phyloP scores from a whole-genome alignment of 2,113 vertebrate species.

The Formicarius rufipectus region DNA sequence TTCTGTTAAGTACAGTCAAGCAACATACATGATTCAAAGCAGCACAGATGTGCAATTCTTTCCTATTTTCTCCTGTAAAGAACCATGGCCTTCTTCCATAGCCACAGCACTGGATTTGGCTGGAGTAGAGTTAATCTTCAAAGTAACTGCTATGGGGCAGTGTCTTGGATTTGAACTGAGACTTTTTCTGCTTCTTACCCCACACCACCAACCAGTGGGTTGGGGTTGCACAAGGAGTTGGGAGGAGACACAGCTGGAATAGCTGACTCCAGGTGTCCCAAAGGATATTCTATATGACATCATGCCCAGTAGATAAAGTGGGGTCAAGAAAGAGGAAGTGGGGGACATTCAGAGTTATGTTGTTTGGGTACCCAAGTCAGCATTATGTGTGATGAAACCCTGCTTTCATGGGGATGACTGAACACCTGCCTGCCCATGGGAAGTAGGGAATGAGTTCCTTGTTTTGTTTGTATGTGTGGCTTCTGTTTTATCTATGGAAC shows the following conservation, averaged over 20 bases:
- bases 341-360: background rate
- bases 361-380: background rate
- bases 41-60: background rate
- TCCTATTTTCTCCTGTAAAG: background rate
- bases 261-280: background rate
- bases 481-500: background rate
- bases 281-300: background rate
- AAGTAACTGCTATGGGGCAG: background rate
- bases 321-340: background rate
- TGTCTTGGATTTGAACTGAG: background rate
- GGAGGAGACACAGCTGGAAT: background rate
- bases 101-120: background rate
- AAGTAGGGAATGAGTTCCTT: background rate
- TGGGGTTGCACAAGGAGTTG: background rate
- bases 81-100: background rate
- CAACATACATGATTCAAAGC: background rate
- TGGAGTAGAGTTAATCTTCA: background rate
- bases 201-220: background rate
- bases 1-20: background rate
- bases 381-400: background rate
- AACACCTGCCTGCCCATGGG: background rate
- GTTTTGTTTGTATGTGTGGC: fast-evolving
- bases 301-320: background rate
- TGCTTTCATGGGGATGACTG: background rate
- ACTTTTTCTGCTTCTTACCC: background rate